Base-by-base conservation (phyloP, 2,113 vertebrate genomes). In the Tympanuchus pallidicinctus region DNA sequence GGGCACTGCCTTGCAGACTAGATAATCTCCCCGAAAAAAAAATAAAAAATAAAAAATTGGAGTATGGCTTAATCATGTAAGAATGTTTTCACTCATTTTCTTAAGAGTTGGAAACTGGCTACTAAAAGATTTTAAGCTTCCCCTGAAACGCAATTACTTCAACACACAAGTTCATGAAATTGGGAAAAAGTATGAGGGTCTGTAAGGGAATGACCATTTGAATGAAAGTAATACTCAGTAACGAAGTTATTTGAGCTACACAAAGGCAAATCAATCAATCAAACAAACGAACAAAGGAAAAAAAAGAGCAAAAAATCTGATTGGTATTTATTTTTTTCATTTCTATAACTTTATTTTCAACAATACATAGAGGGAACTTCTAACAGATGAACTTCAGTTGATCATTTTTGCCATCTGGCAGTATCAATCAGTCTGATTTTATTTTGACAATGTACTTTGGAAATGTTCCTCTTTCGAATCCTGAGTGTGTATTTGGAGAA, bases 181-280 rank as follows among this genome's bases (percentile, higher is more conserved):
- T 27, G 69, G 52, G 50, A 79, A 75, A 60, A 89, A 82, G 8
- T 18, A 66, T 54, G 13, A 40, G n/a, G 52, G 11, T 65, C 48
- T 79, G 21, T 38, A 80, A 66, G 40, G 13, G 27, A 40, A n/a
- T 92, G 66, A 19, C 32, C 38, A 70, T 45, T 27, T 70, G 54
- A 89, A 89, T 89, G 66, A 69, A 73, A 79, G 36, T 63, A 75
- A 78, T 43, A 70, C 19, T 13, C 24, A 75, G 28, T 79, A 86
- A 70, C 12, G 22, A 76, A 65, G 73, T 65, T 74, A n/a, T 36
- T 20, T 70, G 79, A 89, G n/a, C 12, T 64, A 72, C 17, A 45
- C 4, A 65, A 81, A 67, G 47, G 20, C 1, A 64, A 64, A 64
- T 32, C 45, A 60, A 34, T 34, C 34, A 34, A 69, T n/a, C 9